Evolutionary conservation across 2,113 vertebrate species (phyloP).

Genomic region (Hoplias malabaricus): DNA sequence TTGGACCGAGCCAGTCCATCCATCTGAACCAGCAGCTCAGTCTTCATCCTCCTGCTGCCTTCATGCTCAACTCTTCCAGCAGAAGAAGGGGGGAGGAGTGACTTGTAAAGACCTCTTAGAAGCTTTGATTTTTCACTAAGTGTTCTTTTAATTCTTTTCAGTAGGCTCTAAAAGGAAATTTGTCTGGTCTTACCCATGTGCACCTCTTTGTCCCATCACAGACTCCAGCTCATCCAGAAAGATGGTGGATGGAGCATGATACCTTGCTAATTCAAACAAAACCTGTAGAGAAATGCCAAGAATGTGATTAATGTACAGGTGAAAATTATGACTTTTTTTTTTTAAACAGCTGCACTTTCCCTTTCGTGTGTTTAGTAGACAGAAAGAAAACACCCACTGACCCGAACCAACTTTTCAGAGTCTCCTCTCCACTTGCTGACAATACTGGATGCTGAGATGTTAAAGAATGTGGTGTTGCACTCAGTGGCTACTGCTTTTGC

Average conservation of each 20-base stretch:
- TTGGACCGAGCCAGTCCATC: constrained; percentile 91
- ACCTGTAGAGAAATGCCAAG: constrained; percentile 71
- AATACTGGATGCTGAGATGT: constrained; percentile 96
- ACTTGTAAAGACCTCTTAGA: background rate
- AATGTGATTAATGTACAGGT: background rate
- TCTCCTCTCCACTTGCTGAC: constrained; percentile 98
- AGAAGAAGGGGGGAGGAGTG: background rate
- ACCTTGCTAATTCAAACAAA: constrained; percentile 92
- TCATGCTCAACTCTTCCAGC: constrained; percentile 89
- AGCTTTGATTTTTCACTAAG: background rate
- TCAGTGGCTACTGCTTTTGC: constrained; percentile 97
- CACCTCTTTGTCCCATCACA: constrained; percentile 93
- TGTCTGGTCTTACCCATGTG: constrained; percentile 73
- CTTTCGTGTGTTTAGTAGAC: background rate
- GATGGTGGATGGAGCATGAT: constrained; percentile 95
- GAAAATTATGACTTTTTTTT: background rate
- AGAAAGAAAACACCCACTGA: constrained; percentile 53
- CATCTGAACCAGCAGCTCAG: constrained; percentile 96
- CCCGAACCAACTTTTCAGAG: constrained; percentile 95
- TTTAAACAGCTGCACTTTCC: background rate
- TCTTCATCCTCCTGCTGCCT: constrained; percentile 94
- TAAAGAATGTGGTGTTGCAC: constrained; percentile 96
- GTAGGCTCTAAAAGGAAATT: background rate
- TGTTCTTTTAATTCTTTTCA: background rate
- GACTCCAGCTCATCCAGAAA: constrained; percentile 98